phyloP scores from a whole-genome alignment of 2,888 invertebrate genomes.

The Cheilosia vulpina region DNA sequence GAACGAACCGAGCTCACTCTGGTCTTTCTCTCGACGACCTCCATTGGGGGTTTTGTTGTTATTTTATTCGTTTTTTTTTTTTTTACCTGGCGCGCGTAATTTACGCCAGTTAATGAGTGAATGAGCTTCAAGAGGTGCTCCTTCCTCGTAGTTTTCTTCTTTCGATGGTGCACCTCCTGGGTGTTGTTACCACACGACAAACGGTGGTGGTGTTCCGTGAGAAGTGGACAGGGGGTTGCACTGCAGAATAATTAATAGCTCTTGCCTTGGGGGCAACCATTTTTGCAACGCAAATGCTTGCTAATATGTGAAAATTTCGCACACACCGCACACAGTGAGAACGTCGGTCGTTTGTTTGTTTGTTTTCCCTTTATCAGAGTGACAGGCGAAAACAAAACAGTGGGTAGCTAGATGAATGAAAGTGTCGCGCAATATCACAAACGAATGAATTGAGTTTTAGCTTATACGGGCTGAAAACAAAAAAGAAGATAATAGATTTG shows the following conservation, averaged over 20 bases:
- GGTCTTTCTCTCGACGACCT: background rate
- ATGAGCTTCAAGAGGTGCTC: constrained; percentile 60
- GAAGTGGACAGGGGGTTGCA: constrained; percentile 28
- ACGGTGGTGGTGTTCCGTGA: constrained; percentile 8
- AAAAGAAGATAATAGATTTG: constrained; percentile 21
- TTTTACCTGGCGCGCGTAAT: constrained; percentile 58
- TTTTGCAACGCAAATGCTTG: constrained; percentile 63
- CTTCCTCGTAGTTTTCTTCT: background rate
- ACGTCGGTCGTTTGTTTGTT: constrained; percentile 15
- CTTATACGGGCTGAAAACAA: background rate
- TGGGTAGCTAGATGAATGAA: constrained; percentile 18
- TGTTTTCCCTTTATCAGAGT: background rate
- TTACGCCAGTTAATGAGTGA: constrained; percentile 75
- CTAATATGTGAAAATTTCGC: constrained; percentile 65
- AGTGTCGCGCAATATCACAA: constrained; percentile 25
- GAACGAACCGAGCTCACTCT: constrained; percentile 8
- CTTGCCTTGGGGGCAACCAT: constrained; percentile 62
- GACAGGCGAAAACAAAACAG: constrained; percentile 16
- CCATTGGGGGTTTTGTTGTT: background rate
- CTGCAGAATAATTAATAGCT: constrained; percentile 67
- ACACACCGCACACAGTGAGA: constrained; percentile 24
- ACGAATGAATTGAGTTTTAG: constrained; percentile 28
- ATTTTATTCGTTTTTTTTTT: background rate
- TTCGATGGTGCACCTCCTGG: constrained; percentile 19
- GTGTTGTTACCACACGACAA: constrained; percentile 7